Percentiles rank a stretch among this genome's conserved stretches.
These are phyloP conservation scores for Amniataba percoides DNA, from an alignment of 2,797 vertebrate species.

Conservation along the genomic window DNA sequence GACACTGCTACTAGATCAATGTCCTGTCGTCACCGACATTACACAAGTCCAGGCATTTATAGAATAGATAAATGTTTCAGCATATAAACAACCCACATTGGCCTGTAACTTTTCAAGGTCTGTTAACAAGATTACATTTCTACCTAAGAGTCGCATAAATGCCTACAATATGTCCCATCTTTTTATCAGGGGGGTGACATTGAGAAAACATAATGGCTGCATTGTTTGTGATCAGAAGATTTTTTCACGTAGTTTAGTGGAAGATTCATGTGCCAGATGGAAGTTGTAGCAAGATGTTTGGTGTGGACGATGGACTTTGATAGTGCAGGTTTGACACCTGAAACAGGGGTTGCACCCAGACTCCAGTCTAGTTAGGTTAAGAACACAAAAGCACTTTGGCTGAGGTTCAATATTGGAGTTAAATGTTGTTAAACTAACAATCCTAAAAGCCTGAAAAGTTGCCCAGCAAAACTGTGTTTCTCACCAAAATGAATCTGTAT, in stretches of 20 bases:
- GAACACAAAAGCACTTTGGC: background rate
- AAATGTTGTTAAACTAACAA: background rate
- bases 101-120: conserved; percentile 4
- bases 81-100: background rate
- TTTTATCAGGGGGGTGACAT: background rate
- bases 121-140: background rate
- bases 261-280: too few species aligned
- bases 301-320: background rate
- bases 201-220: background rate
- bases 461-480: background rate
- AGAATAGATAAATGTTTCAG: conserved; percentile 8
- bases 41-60: background rate
- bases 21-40: conserved; percentile 8
- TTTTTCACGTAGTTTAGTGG: background rate
- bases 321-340: background rate
- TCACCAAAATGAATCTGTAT: background rate
- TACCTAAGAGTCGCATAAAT: background rate
- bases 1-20: conserved; percentile 38
- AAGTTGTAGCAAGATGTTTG: too few species aligned
- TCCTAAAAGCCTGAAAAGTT: background rate
- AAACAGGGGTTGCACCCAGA: background rate
- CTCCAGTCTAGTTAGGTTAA: background rate
- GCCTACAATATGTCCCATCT: background rate
- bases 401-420: background rate
- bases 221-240: background rate